Evolutionary conservation across 2,113 vertebrate species (phyloP).

Genomic region (Lepus americanus): DNA sequence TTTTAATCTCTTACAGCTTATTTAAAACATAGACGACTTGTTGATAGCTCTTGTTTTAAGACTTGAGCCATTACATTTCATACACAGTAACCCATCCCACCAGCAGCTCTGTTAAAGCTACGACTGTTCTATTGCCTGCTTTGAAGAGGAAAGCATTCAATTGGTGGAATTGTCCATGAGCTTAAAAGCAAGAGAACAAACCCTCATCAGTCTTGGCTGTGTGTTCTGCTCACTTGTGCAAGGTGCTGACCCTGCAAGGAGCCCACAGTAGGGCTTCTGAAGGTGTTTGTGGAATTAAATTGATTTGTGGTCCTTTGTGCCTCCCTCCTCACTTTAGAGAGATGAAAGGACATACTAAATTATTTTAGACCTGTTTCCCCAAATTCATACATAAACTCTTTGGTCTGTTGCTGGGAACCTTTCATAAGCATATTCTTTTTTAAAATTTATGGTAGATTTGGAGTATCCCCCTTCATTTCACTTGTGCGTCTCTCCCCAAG

Average conservation of each 20-base stretch:
- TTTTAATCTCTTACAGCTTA: no score
- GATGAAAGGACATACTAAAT: constrained; percentile 11
- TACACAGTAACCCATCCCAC: neutral
- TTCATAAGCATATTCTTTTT: constrained; percentile 16
- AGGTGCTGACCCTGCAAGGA: neutral
- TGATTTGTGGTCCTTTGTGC: neutral
- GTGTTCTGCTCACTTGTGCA: neutral
- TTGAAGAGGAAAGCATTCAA: neutral
- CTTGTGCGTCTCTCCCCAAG: neutral
- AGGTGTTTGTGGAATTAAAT: neutral
- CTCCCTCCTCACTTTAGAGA: neutral
- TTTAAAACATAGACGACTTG: neutral
- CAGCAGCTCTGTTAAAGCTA: neutral
- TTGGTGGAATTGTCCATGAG: neutral
- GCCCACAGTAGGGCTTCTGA: neutral
- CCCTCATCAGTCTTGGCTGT: neutral
- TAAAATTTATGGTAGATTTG: neutral
- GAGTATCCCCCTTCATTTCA: neutral
- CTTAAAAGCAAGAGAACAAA: neutral
- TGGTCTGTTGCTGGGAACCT: neutral
- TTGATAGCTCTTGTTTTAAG: constrained; percentile 4
- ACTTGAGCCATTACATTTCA: neutral
- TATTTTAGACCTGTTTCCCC: constrained; percentile 18
- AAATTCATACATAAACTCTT: constrained; percentile 36
- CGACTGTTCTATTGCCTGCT: neutral